Conservation (phyloP, 2,113 vertebrate genomes). For the Tragelaphus imberbis region DNA sequence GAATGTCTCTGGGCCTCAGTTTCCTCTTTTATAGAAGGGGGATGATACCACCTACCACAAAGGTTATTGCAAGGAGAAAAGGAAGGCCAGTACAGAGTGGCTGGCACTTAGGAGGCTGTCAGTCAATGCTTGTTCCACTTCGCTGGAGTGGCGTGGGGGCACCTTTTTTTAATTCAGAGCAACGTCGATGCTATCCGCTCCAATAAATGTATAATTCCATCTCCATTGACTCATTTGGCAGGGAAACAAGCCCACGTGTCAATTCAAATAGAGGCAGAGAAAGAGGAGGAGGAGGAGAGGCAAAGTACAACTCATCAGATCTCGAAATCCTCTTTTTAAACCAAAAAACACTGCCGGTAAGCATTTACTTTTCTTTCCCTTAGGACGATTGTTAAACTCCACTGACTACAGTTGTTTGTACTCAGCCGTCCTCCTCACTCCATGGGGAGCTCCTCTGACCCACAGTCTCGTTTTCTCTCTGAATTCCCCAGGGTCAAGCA, state of each 20-base stretch:
- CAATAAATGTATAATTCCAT: constrained; percentile 1
- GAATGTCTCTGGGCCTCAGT: not conserved
- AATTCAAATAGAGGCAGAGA: constrained; percentile 19
- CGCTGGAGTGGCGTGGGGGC: not conserved
- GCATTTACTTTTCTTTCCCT: constrained; percentile 33
- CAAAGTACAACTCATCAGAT: not conserved
- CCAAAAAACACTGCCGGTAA: not conserved
- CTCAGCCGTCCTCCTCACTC: not conserved
- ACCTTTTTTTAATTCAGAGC: not conserved
- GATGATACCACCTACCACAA: not conserved
- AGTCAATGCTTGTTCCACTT: not conserved
- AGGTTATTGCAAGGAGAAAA: not conserved
- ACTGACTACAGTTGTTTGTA: not conserved
- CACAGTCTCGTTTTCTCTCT: not conserved
- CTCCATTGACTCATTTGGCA: constrained; percentile 39
- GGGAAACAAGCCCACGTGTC: not conserved
- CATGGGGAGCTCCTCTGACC: not conserved
- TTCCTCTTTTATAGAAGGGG: not conserved
- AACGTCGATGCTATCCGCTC: not conserved
- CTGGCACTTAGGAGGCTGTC: not conserved
- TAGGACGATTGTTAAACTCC: not conserved
- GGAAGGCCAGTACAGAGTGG: not conserved
- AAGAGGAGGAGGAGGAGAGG: not conserved
- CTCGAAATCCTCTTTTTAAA: constrained; percentile 27
- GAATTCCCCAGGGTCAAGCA: not conserved